These are phyloP conservation scores for Gnathochromis pfefferi DNA, from an alignment of 2,113 vertebrate species.

Conservation along the genomic window DNA sequence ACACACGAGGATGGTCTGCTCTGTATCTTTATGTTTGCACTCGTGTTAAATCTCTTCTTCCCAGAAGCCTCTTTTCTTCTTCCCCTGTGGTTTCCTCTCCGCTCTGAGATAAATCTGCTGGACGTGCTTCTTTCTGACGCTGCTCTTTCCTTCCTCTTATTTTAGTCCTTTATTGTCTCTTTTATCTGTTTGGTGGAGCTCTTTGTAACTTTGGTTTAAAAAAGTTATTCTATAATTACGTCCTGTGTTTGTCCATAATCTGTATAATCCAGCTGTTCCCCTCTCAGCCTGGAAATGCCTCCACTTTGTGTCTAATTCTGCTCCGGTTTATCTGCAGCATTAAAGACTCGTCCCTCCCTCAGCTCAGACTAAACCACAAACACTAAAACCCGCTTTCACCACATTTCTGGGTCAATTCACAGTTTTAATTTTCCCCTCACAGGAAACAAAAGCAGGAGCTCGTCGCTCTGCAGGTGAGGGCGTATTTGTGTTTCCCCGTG, in stretches of 20 bases:
- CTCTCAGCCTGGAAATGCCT: background rate
- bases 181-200: background rate
- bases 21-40: background rate
- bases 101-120: background rate
- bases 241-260: conserved; percentile 25
- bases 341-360: background rate
- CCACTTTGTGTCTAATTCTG: conserved; percentile 9
- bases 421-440: background rate
- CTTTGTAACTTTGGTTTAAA: background rate
- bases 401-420: background rate
- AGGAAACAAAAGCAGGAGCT: background rate
- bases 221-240: background rate
- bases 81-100: background rate
- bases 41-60: background rate
- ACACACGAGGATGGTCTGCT: background rate
- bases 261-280: conserved; percentile 22
- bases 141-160: background rate
- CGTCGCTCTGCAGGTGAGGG: background rate
- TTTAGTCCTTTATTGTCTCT: background rate
- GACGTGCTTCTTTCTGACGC: background rate
- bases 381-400: background rate
- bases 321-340: background rate
- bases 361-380: background rate
- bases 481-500: background rate
- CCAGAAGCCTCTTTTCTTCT: background rate